Percentiles rank a stretch among this genome's conserved stretches.
Conservation (phyloP, 30 jellyfish, hydroid and myxozoan genomes). For the Hydra vulgaris region DNA sequence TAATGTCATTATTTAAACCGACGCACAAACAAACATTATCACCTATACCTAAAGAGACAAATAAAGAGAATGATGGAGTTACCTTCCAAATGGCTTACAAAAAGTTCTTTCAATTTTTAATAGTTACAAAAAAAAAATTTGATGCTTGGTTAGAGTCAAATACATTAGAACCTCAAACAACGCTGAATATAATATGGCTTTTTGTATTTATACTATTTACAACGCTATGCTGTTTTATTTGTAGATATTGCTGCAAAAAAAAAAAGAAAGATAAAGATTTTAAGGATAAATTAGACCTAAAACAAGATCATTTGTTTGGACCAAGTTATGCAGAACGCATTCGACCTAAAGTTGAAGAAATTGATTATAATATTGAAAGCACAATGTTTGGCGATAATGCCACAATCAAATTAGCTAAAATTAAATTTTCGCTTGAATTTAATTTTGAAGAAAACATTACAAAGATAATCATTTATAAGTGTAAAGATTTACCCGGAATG, state of each 20-base stretch:
- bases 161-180: slow-evolving; percentile 62
- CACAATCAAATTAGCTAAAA: slow-evolving; percentile 68
- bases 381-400: slow-evolving; percentile 50
- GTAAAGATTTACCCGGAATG: slow-evolving; percentile 72
- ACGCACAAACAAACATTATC: no score
- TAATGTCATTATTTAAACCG: no score
- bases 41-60: not conserved
- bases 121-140: not conserved
- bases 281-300: slow-evolving; percentile 55
- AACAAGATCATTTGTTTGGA: slow-evolving; percentile 60
- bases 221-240: slow-evolving; percentile 53
- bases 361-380: slow-evolving; percentile 71
- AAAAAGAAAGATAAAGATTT: slow-evolving; percentile 51
- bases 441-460: slow-evolving; percentile 76
- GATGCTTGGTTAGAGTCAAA: slow-evolving; percentile 26
- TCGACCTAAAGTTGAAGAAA: slow-evolving; percentile 58
- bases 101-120: not conserved
- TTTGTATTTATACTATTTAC: slow-evolving; percentile 36
- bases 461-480: slow-evolving; percentile 53
- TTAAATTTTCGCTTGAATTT: slow-evolving; percentile 45
- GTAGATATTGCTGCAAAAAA: slow-evolving; percentile 59
- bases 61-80: not conserved
- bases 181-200: slow-evolving; percentile 48
- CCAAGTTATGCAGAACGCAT: slow-evolving; percentile 54
- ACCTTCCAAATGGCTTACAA: slow-evolving; percentile 1